Conservation (phyloP, 2,888 invertebrate genomes). For the Rosalia funebris region DNA sequence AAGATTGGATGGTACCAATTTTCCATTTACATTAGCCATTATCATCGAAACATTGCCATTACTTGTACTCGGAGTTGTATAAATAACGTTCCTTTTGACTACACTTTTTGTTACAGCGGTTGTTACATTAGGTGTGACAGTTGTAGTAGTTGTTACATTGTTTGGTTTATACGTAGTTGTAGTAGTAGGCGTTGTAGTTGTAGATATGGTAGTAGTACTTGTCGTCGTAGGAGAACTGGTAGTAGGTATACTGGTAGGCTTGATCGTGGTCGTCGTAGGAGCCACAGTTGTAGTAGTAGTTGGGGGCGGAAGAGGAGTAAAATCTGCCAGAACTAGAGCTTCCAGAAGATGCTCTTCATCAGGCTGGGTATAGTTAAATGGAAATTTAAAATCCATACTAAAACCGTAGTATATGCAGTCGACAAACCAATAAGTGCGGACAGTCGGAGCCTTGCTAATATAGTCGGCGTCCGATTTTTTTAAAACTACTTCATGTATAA, state of each 20-base stretch:
- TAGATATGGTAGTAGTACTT: slow-evolving; percentile 33
- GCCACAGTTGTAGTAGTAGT: slow-evolving; percentile 59
- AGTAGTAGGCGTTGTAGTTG: slow-evolving; percentile 41
- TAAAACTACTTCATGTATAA: slow-evolving; percentile 70
- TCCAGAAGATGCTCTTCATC: slow-evolving; percentile 73
- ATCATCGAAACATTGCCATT: slow-evolving; percentile 30
- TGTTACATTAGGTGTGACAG: slow-evolving; percentile 32
- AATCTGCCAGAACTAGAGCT: slow-evolving; percentile 77
- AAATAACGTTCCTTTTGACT: slow-evolving; percentile 37
- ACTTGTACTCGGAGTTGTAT: not conserved
- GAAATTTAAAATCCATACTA: slow-evolving; percentile 70
- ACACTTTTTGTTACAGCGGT: slow-evolving; percentile 27
- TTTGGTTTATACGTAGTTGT: slow-evolving; percentile 35
- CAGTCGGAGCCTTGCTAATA: slow-evolving; percentile 67
- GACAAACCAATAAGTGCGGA: slow-evolving; percentile 81
- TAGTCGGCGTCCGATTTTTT: slow-evolving; percentile 71
- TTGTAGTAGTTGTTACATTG: slow-evolving; percentile 33
- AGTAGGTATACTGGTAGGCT: slow-evolving; percentile 45
- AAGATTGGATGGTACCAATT: slow-evolving; percentile 53
- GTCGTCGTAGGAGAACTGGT: slow-evolving; percentile 37
- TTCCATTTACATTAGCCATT: slow-evolving; percentile 55
- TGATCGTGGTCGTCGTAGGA: slow-evolving; percentile 54
- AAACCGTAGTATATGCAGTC: slow-evolving; percentile 78
- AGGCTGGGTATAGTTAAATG: slow-evolving; percentile 72
- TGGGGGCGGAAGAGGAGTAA: slow-evolving; percentile 68